Base-by-base conservation (phyloP, 2,797 vertebrate species). In the Takifugu ocellatus region DNA sequence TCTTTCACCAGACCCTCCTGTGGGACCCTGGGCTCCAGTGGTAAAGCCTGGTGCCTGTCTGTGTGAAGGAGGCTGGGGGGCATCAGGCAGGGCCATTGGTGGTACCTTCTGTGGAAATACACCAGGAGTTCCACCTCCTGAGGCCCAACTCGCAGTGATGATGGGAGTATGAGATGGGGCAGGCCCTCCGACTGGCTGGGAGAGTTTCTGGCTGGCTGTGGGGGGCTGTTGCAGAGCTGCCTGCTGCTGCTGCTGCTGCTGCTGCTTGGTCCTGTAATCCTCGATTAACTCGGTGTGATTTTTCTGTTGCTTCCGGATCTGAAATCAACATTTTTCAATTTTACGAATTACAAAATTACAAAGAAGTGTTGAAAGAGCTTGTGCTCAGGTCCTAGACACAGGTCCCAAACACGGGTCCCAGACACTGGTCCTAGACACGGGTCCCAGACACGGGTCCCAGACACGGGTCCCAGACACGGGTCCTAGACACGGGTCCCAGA, bases 261-360 rank as follows among this genome's bases (percentile, higher is more conserved):
- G 81, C 77, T 94, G 94, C 17, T 97, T 96, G 77, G 90, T 92
- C 4, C 92, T 87, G 68, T 98, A 99, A 54, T 98, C 96, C 54
- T 99, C 97, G 0, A 99, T 98, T 10, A 99, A 90, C 66, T 98
- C 97, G 0, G 94, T 90, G 0, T 99, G 96, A 43, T 99, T 96
- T 64, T 99, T 99, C 89, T 98, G 97, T 71, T 99, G 96, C 74
- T 98, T 99, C 44, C 96, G 92, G 64, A 99, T 98, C 97, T 99
- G 56, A 39, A 39, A 39, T 36, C 6, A 5, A n/a, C 14, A 21
- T 21, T 21, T 21, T 21, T 21, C 21, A 21, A 21, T 21, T 21
- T 21, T 21, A 21, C 21, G 1, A 21, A 21, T 21, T 1, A 1
- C 21, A 21, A 21, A 21, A 21, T 21, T 21, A 21, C 21, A 21